phyloP scores from a whole-genome alignment of 2,888 invertebrate species.

The Aspidiotus rigidus region DNA sequence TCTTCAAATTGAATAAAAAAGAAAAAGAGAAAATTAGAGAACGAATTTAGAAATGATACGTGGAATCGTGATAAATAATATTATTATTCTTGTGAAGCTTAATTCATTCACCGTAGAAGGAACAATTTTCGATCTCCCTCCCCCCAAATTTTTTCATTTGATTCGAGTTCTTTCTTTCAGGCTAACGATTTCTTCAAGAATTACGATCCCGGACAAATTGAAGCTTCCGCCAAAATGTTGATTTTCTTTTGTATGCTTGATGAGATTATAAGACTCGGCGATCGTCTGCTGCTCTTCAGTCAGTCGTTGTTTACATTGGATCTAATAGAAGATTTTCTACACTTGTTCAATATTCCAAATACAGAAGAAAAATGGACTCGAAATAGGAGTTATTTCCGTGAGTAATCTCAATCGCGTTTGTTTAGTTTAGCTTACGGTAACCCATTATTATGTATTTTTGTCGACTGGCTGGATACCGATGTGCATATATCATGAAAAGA shows the following conservation, averaged over 20 bases:
- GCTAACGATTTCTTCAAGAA: slow-evolving; percentile 71
- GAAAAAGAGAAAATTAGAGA: too few species aligned
- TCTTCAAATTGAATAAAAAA: too few species aligned
- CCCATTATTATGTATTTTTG: too few species aligned
- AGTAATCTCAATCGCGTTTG: slow-evolving; percentile 45
- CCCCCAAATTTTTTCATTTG: too few species aligned
- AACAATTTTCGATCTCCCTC: too few species aligned
- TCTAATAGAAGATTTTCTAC: slow-evolving; percentile 87
- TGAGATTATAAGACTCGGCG: slow-evolving; percentile 76
- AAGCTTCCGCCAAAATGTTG: slow-evolving; percentile 91
- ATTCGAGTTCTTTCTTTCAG: slow-evolving; percentile 40
- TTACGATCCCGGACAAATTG: slow-evolving; percentile 79
- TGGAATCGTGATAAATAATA: too few species aligned
- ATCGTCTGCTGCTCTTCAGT: slow-evolving; percentile 87
- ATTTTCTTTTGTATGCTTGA: slow-evolving; percentile 84
- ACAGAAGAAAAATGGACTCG: slow-evolving; percentile 67
- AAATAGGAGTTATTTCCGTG: slow-evolving; percentile 82
- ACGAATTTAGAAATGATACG: too few species aligned
- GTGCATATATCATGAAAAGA: too few species aligned
- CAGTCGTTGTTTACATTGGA: slow-evolving; percentile 92
- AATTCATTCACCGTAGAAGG: too few species aligned
- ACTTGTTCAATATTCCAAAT: slow-evolving; percentile 53
- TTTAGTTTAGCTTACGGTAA: too few species aligned
- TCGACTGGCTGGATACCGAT: too few species aligned
- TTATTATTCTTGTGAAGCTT: too few species aligned